A percentile compares a stretch with the other conserved stretches of the same genome.
phyloP scores from a whole-genome alignment of 2,888 invertebrate genomes.

The Drosophila demipolita region DNA sequence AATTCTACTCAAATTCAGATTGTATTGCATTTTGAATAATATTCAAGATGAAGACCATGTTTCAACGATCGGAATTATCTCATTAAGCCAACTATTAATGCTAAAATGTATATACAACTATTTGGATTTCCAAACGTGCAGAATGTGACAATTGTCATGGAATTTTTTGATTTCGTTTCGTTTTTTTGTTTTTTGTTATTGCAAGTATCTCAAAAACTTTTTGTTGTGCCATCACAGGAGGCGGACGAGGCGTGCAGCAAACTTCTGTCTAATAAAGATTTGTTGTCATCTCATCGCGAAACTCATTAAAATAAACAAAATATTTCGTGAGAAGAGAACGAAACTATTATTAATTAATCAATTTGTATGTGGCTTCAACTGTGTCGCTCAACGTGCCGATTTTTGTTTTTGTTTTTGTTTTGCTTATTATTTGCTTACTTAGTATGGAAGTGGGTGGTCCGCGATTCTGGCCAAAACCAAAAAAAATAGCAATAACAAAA shows the following conservation, averaged over 20 bases:
- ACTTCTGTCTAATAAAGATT: background rate
- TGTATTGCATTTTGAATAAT: background rate
- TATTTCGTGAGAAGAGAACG: conserved; percentile 39
- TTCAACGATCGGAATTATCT: background rate
- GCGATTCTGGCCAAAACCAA: conserved; percentile 31
- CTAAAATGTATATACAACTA: background rate
- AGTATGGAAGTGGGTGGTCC: conserved; percentile 51
- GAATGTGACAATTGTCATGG: background rate
- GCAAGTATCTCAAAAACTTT: background rate
- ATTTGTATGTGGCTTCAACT: conserved; percentile 61
- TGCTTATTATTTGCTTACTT: conserved; percentile 46
- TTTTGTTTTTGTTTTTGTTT: conserved; percentile 44
- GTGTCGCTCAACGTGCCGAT: conserved; percentile 45
- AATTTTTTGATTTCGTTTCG: background rate
- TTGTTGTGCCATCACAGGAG: background rate
- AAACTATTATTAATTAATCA: conserved; percentile 66
- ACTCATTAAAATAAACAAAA: conserved; percentile 25
- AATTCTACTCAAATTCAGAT: background rate
- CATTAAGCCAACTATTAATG: background rate
- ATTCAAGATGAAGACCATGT: background rate
- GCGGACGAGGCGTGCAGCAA: background rate
- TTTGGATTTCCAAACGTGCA: conserved; percentile 10
- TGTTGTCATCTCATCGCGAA: conserved; percentile 1
- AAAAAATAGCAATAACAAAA: background rate
- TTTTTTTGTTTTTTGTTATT: background rate